Evolutionary conservation across 2,888 invertebrate genomes (phyloP).

Genomic region (Cheiracanthium punctorium): DNA sequence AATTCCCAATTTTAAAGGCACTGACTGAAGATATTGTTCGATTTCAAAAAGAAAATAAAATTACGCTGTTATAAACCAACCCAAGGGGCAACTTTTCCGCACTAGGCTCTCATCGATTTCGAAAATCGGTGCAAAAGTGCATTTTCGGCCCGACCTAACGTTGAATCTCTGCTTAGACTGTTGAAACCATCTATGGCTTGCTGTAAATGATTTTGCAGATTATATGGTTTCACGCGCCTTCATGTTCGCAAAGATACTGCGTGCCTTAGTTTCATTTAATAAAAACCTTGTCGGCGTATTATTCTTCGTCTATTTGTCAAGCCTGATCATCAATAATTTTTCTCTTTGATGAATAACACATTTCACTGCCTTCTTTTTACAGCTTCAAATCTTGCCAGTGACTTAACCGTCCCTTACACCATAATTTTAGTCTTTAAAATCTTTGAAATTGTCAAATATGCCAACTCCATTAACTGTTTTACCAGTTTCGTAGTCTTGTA

Average conservation of each 20-base stretch:
- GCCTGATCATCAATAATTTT: slow-evolving; percentile 41
- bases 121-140: no score
- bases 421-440: not conserved
- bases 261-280: slow-evolving; percentile 49
- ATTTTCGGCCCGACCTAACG: no score
- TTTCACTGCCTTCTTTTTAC: not conserved
- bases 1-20: no score
- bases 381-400: no score
- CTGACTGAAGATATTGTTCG: no score
- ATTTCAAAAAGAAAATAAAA: no score
- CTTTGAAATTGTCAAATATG: slow-evolving; percentile 1
- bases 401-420: not conserved
- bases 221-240: not conserved
- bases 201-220: slow-evolving; percentile 21
- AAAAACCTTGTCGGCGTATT: slow-evolving; percentile 30
- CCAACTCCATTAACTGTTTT: not conserved
- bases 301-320: slow-evolving; percentile 49
- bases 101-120: no score
- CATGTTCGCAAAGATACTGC: slow-evolving; percentile 41
- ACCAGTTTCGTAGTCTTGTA: not conserved
- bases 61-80: no score
- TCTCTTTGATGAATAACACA: slow-evolving; percentile 26
- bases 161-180: slow-evolving; percentile 65
- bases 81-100: no score
- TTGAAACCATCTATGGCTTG: slow-evolving; percentile 22